Conservation (phyloP, 1,140 invertebrate genomes). For the Drosophila lacteicornis region DNA sequence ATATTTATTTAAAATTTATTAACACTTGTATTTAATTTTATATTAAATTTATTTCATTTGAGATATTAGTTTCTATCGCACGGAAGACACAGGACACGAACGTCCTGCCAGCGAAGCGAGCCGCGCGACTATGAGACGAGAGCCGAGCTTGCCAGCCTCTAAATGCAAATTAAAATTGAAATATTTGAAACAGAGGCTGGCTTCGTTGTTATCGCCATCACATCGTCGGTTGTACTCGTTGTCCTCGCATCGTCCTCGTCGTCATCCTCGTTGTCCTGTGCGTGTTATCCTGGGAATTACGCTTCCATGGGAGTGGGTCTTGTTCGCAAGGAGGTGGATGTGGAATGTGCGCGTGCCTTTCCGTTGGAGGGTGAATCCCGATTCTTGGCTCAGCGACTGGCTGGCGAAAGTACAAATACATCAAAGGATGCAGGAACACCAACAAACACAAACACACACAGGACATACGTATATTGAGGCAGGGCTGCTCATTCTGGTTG, state of each 20-base stretch:
- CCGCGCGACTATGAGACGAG: constrained; percentile 65
- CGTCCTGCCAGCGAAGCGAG: constrained; percentile 69
- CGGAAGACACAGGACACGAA: constrained; percentile 66
- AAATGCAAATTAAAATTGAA: constrained; percentile 81
- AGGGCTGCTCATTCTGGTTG: constrained; percentile 59
- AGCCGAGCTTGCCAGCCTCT: constrained; percentile 67
- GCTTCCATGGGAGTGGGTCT: constrained; percentile 8
- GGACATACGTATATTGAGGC: constrained; percentile 60
- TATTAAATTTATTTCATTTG: not conserved
- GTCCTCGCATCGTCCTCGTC: constrained; percentile 42
- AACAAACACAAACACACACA: constrained; percentile 22
- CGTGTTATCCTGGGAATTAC: constrained; percentile 56
- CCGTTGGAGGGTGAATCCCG: constrained; percentile 46
- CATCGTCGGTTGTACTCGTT: constrained; percentile 44
- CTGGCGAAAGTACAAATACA: constrained; percentile 76
- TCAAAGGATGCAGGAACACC: constrained; percentile 65
- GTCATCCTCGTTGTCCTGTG: constrained; percentile 45
- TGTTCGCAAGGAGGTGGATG: constrained; percentile 23
- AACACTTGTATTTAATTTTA: not conserved
- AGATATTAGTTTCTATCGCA: constrained; percentile 6
- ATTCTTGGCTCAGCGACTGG: constrained; percentile 65
- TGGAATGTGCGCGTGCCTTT: constrained; percentile 49
- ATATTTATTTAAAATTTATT: not conserved
- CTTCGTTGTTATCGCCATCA: constrained; percentile 50
- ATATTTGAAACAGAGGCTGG: constrained; percentile 69